Evolutionary conservation across 2,797 vertebrate species (phyloP).

Genomic region (Micromesistius poutassou): DNA sequence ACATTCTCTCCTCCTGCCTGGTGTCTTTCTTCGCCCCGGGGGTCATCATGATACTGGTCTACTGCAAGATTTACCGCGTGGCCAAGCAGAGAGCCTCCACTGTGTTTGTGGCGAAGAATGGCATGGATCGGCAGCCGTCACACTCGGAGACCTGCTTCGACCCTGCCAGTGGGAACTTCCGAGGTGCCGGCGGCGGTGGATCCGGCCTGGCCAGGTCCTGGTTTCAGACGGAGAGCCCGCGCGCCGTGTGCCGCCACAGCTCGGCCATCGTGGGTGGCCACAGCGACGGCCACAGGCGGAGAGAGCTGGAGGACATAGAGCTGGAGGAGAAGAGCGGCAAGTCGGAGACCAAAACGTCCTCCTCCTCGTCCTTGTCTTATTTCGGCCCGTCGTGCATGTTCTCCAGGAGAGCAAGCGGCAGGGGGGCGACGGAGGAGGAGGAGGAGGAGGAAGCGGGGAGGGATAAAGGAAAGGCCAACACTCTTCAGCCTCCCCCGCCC

Average conservation of each 20-base stretch:
- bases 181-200: slow-evolving; percentile 19
- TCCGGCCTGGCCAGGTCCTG: slow-evolving; percentile 19
- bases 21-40: slow-evolving; percentile 85
- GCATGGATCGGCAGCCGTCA: slow-evolving; percentile 57
- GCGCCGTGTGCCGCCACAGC: slow-evolving; percentile 18
- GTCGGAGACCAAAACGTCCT: slow-evolving; percentile 40
- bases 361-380: slow-evolving; percentile 42
- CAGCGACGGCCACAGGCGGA: slow-evolving; percentile 47
- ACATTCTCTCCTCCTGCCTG: slow-evolving; percentile 81
- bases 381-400: slow-evolving; percentile 52
- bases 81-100: slow-evolving; percentile 74
- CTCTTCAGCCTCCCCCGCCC: slow-evolving; percentile 51
- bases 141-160: slow-evolving; percentile 69
- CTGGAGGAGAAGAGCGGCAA: slow-evolving; percentile 66
- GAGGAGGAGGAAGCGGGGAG: slow-evolving; percentile 24
- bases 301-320: slow-evolving; percentile 73
- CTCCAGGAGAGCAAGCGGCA: slow-evolving; percentile 41
- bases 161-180: slow-evolving; percentile 29
- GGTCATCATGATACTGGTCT: slow-evolving; percentile 82
- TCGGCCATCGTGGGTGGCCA: slow-evolving; percentile 40
- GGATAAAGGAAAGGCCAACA: slow-evolving; percentile 26
- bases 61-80: slow-evolving; percentile 84
- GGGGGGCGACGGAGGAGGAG: slow-evolving; percentile 21
- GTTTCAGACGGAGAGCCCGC: slow-evolving; percentile 55
- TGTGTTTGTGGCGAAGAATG: slow-evolving; percentile 69